Evolutionary conservation across 2,797 vertebrate species (phyloP).

Genomic region (Syngnathus acus): DNA sequence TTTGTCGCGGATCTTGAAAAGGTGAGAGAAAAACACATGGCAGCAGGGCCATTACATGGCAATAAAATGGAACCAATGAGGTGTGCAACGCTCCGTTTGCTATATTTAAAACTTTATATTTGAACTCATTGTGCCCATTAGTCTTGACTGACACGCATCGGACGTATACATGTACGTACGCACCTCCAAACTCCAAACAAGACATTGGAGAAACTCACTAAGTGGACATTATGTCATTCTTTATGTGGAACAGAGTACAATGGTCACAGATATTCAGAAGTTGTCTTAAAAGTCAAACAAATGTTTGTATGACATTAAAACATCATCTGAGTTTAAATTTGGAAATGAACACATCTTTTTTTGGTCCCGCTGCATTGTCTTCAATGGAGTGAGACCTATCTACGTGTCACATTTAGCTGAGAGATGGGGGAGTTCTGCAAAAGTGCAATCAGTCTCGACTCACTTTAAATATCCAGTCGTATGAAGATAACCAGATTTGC

Average conservation of each 20-base stretch:
- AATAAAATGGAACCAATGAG: slow-evolving; percentile 68
- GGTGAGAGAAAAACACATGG: slow-evolving; percentile 59
- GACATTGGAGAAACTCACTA: not conserved
- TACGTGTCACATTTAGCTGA: not conserved
- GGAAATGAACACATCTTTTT: not conserved
- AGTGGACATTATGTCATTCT: not conserved
- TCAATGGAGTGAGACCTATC: not conserved
- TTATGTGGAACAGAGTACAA: not conserved
- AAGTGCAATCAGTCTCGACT: slow-evolving; percentile 3
- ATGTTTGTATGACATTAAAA: too few relatives aligned
- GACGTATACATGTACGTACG: not conserved
- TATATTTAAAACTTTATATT: slow-evolving; percentile 53
- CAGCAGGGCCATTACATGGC: slow-evolving; percentile 47
- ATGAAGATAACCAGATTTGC: slow-evolving; percentile 8
- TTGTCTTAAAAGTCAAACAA: too few relatives aligned
- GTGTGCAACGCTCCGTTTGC: slow-evolving; percentile 52
- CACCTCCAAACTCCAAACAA: not conserved
- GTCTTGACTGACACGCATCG: slow-evolving; percentile 2
- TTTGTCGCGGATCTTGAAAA: slow-evolving; percentile 50
- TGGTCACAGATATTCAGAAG: too few relatives aligned
- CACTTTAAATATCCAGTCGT: slow-evolving; percentile 1
- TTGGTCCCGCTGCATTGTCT: not conserved
- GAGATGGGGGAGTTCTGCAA: not conserved
- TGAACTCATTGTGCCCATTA: slow-evolving; percentile 43
- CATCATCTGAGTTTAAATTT: not conserved